Evolutionary conservation across 2,797 vertebrate genomes (phyloP).

Genomic region (Mustela erminea): DNA sequence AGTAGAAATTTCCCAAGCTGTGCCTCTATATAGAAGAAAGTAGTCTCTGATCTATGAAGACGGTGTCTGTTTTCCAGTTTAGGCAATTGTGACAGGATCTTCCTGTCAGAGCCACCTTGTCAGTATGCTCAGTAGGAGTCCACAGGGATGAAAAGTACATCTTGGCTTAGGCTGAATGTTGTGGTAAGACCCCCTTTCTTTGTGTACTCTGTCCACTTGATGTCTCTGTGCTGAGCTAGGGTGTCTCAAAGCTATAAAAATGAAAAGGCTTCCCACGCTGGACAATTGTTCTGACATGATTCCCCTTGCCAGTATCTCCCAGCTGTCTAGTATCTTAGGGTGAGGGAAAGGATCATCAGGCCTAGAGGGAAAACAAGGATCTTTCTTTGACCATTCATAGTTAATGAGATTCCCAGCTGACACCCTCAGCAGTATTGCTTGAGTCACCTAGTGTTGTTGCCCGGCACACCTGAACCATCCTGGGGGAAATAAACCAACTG

Average conservation of each 20-base stretch:
- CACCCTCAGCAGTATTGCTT: background rate
- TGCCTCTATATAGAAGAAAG: background rate
- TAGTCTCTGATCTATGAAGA: background rate
- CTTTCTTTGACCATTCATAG: background rate
- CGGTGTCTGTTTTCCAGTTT: background rate
- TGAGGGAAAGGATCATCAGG: background rate
- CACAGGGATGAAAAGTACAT: background rate
- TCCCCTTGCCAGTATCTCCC: background rate
- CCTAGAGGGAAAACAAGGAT: background rate
- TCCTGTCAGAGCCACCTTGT: background rate
- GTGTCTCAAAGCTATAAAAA: background rate
- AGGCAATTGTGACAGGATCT: background rate
- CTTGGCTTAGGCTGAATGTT: background rate
- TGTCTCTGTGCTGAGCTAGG: background rate
- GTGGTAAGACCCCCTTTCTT: background rate
- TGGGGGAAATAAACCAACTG: background rate
- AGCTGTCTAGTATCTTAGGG: background rate
- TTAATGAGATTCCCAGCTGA: background rate
- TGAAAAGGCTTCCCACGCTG: background rate
- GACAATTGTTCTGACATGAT: background rate
- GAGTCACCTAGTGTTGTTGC: background rate
- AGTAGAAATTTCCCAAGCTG: background rate
- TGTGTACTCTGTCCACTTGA: background rate
- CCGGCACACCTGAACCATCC: background rate
- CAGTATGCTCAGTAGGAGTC: background rate